Evolutionary conservation across 2,888 invertebrate genomes (phyloP), one percentile per base, ranked within the genome.

Genomic region (Bombylius discolor): DNA sequence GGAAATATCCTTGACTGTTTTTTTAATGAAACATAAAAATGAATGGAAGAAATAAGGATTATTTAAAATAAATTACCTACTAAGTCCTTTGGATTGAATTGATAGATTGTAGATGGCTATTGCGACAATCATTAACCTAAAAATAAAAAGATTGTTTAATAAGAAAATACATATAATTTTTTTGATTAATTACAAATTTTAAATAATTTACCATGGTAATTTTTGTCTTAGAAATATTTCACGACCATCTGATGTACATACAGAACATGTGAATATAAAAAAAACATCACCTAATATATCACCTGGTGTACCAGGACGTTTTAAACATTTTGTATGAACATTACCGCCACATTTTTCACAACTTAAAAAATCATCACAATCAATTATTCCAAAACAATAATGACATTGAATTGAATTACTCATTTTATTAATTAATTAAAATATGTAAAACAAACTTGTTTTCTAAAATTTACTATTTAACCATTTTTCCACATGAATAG

Each of bases 81-180:
- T 88, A 56, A 89, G 81, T 2, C 87, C 85, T 12, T 82, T 80
- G 0, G 82, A 83, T 63, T 83, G 83, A 32, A 80, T 77, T 61
- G 83, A 82, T 32, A 92, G 75, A 72, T 92, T 89, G 66, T 89
- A 84, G n/a, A 92, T 70, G 0, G 86, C 79, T 59, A 92, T 68
- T 39, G 84, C 77, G 6, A 91, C 79, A 3, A 85, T 81, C 67
- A 84, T 82, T 1, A 88, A 78, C 88, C 86, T 86, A 70, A 4
- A 72, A 69, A 63, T 52, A 11, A 52, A 54, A 51, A 48, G 47
- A 47, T n/a, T 4, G 11, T 32, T 13, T 13, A 23, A 32, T 5
- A n/a, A 23, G 23, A 23, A 23, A 23, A 23, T 23, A 23, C 23
- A 23, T 23, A 23, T 2, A 23, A 23, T 23, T 23, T 23, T 23